These are phyloP conservation scores for Tinamus guttatus DNA, from an alignment of 2,113 vertebrate species.

Conservation along the genomic window DNA sequence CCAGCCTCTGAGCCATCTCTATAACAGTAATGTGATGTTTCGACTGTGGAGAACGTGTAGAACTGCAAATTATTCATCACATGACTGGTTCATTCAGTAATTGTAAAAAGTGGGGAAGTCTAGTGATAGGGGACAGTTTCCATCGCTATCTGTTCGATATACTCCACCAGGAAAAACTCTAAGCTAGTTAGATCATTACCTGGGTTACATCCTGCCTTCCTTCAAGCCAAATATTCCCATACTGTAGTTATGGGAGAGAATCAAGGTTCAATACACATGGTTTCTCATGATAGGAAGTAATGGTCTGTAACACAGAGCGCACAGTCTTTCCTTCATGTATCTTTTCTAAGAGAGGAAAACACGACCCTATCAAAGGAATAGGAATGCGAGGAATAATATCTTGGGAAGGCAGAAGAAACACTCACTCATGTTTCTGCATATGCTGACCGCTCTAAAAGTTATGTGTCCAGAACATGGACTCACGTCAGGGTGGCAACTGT, in stretches of 20 bases:
- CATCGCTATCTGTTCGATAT: not conserved
- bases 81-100: not conserved
- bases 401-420: not conserved
- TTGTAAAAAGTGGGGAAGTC: not conserved
- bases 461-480: not conserved
- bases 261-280: not conserved
- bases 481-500: not conserved
- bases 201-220: not conserved
- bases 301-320: not conserved
- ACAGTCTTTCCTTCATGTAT: not conserved
- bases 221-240: not conserved
- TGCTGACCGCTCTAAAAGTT: not conserved
- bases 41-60: accelerated
- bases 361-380: not conserved
- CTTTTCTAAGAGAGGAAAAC: not conserved
- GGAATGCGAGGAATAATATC: not conserved
- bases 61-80: not conserved
- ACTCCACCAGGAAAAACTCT: not conserved
- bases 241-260: not conserved
- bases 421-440: not conserved
- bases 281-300: not conserved
- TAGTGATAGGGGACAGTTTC: not conserved
- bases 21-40: not conserved
- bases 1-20: not conserved
- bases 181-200: not conserved